Conservation (phyloP, 2,113 vertebrate genomes). For the Sula dactylatra region DNA sequence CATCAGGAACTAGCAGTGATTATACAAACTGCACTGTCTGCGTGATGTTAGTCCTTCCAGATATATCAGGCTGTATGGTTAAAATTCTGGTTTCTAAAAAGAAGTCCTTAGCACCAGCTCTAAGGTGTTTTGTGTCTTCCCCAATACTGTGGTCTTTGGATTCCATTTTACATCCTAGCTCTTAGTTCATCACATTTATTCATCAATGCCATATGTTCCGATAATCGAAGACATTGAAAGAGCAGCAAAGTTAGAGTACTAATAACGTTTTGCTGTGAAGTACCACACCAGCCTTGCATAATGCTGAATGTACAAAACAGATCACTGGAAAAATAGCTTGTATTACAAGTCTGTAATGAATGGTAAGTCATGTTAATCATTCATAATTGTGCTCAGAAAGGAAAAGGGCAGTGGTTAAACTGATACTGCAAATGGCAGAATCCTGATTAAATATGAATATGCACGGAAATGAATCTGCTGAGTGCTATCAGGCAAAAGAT, state of each 20-base stretch:
- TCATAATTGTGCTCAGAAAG: constrained; percentile 6
- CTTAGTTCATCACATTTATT: neutral
- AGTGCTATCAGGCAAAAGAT: neutral
- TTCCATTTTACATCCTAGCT: neutral
- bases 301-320: neutral
- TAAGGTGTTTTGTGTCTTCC: neutral
- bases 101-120: neutral
- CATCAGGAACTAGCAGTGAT: neutral
- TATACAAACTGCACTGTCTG: neutral
- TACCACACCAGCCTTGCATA: neutral
- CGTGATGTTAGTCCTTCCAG: neutral
- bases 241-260: neutral
- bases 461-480: neutral
- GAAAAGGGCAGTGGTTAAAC: constrained; percentile 1
- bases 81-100: neutral
- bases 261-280: neutral
- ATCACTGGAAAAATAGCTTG: constrained; percentile 10
- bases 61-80: neutral
- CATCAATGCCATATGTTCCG: neutral
- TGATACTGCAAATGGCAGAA: neutral
- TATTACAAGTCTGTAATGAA: neutral
- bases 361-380: constrained; percentile 6
- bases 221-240: neutral
- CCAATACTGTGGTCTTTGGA: neutral
- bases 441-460: constrained; percentile 45